Conservation (phyloP, 2,888 invertebrate species). For the Caenorhabditis sinica region DNA sequence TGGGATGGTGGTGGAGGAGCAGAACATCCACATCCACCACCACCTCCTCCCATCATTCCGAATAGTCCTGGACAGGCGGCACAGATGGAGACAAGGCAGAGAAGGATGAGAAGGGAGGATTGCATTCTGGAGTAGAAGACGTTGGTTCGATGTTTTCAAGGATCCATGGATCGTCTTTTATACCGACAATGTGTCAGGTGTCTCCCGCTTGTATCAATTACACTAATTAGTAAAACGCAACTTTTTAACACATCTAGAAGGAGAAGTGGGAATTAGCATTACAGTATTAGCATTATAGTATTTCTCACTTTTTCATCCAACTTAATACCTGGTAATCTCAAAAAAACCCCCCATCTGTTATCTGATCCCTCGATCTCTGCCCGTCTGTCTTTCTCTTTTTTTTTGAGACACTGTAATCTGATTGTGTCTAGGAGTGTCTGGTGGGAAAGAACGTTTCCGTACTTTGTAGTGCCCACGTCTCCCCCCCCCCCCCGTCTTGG, state of each 20-base stretch:
- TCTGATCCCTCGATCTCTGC: too few relatives aligned
- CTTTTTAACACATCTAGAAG: too few relatives aligned
- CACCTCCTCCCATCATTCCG: slow-evolving; percentile 62
- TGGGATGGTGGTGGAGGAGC: slow-evolving; percentile 65
- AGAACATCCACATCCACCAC: slow-evolving; percentile 65
- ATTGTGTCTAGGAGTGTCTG: neutral
- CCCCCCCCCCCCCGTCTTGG: neutral
- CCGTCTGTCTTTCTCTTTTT: too few relatives aligned
- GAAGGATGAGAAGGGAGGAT: slow-evolving; percentile 50
- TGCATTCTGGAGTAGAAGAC: slow-evolving; percentile 31
- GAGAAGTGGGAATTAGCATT: too few relatives aligned
- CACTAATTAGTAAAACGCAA: too few relatives aligned
- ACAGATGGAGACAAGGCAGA: slow-evolving; percentile 38
- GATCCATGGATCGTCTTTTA: neutral
- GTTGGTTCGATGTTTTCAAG: neutral
- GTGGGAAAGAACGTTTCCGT: slow-evolving; percentile 7
- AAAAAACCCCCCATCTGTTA: too few relatives aligned
- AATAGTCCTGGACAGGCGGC: slow-evolving; percentile 66
- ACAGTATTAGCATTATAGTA: too few relatives aligned
- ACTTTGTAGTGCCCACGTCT: neutral
- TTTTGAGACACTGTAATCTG: too few relatives aligned
- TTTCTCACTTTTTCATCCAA: too few relatives aligned
- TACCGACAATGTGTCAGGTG: neutral
- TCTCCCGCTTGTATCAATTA: too few relatives aligned
- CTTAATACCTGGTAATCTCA: too few relatives aligned